Base-by-base conservation (phyloP, 2,888 invertebrate species). In the Cantharis nigra region DNA sequence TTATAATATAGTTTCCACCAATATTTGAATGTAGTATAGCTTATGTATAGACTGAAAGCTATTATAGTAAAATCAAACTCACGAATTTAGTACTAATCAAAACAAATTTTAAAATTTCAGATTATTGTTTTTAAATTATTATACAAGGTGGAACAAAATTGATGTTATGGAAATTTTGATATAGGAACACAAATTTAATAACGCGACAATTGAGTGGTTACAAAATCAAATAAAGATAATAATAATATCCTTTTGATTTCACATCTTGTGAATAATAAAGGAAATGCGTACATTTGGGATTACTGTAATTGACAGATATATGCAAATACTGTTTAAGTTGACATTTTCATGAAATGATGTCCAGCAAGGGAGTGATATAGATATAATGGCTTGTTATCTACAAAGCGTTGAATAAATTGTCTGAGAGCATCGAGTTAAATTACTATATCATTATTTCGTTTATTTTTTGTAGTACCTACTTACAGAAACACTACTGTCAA, bases 281-380 rank as follows among this genome's bases (percentile, higher is more conserved):
- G 64, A 16, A 67, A 26, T 67, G 65, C 65, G 65, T 23, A 20
- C 65, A 11, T 67, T 67, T 23, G 65, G 65, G 65, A 67, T 67
- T 67, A 23, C 20, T n/a, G 13, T 67, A 67, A 67, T 67, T 67
- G 65, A 67, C 65, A 67, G 65, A n/a, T 67, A 67, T 67, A 67
- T 67, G 65, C 65, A 67, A 67, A 67, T 67, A 67, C 26, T 67
- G 23, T 67, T 67, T n/a, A 67, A 67, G 65, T 67, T 67, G 65
- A 67, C 65, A 67, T 67, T 67, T 67, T 67, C n/a, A 20, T 23
- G 65, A 18, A 23, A 67, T 67, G 16, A 26, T 67, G 65, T 67
- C 65, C 65, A 67, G 65, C 65, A 26, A n/a, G 26, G 26, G 26
- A 67, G 20, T 67, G 65, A 23, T 23, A 67, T 20, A 67, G 65